phyloP scores from a whole-genome alignment of 2,888 invertebrate genomes.

The Chrysolina americana region DNA sequence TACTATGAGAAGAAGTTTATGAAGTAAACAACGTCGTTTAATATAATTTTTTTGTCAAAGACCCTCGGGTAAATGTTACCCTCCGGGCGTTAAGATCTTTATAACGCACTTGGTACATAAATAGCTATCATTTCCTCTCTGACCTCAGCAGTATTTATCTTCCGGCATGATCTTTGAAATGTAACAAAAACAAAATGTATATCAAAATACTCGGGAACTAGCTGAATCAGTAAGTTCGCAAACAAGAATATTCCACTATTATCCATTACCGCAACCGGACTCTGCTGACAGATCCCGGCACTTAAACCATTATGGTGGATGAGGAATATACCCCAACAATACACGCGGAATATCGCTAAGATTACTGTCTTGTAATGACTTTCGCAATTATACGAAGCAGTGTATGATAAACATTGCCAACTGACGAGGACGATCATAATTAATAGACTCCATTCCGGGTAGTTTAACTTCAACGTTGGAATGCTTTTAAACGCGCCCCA shows the following conservation, averaged over 20 bases:
- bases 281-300: background rate
- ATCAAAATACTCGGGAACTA: too few species aligned
- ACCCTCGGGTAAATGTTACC: too few species aligned
- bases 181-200: too few species aligned
- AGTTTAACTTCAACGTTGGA: constrained; percentile 21
- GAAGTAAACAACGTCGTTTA: too few species aligned
- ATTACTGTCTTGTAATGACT: constrained; percentile 20
- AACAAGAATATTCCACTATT: background rate
- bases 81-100: too few species aligned
- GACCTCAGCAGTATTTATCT: too few species aligned
- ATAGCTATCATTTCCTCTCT: too few species aligned
- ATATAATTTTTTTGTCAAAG: too few species aligned
- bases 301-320: background rate
- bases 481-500: constrained; percentile 20
- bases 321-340: background rate
- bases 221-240: too few species aligned
- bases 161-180: too few species aligned
- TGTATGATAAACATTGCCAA: constrained; percentile 11
- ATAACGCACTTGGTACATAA: too few species aligned
- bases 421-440: constrained; percentile 17
- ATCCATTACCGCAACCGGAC: background rate
- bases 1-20: too few species aligned
- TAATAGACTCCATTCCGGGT: constrained; percentile 22
- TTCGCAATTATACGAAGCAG: constrained; percentile 11
- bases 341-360: background rate